Evolutionary conservation across 2,113 vertebrate genomes (phyloP).

Genomic region (Labrus mixtus): DNA sequence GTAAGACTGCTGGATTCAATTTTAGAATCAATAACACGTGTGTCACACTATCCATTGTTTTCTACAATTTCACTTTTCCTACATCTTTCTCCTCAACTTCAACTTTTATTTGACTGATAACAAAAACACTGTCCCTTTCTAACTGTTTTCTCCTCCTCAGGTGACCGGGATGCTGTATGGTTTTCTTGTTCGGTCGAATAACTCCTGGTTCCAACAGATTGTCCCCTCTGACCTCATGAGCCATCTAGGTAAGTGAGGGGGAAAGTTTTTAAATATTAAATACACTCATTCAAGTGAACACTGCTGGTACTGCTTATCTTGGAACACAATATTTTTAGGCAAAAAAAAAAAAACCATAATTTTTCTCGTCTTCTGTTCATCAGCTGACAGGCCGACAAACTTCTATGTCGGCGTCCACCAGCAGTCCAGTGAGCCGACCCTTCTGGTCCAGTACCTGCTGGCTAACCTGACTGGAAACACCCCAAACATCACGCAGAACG

Average conservation of each 20-base stretch:
- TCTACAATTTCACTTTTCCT: too few species aligned
- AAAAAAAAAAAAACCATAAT: background rate
- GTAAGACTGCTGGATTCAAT: constrained; percentile 74
- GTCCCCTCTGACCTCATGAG: constrained; percentile 80
- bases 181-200: constrained; percentile 91
- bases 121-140: background rate
- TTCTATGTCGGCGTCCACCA: constrained; percentile 87
- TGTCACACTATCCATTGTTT: too few species aligned
- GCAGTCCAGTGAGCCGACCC: constrained; percentile 71
- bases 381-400: constrained; percentile 85
- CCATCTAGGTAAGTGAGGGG: constrained; percentile 82
- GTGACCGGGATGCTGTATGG: constrained; percentile 90
- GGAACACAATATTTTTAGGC: background rate
- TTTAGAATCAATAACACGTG: too few species aligned
- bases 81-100: too few species aligned
- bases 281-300: too few species aligned
- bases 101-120: too few species aligned
- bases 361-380: background rate
- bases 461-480: constrained; percentile 89
- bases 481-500: constrained; percentile 83
- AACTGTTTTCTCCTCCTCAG: constrained; percentile 72
- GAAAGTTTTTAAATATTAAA: background rate
- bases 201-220: constrained; percentile 92
- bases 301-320: too few species aligned
- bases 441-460: constrained; percentile 87